These are phyloP conservation scores for Ephydatia muelleri DNA, from an alignment of 37 sponge, comb jelly and placozoan genomes.

Conservation along the genomic window DNA sequence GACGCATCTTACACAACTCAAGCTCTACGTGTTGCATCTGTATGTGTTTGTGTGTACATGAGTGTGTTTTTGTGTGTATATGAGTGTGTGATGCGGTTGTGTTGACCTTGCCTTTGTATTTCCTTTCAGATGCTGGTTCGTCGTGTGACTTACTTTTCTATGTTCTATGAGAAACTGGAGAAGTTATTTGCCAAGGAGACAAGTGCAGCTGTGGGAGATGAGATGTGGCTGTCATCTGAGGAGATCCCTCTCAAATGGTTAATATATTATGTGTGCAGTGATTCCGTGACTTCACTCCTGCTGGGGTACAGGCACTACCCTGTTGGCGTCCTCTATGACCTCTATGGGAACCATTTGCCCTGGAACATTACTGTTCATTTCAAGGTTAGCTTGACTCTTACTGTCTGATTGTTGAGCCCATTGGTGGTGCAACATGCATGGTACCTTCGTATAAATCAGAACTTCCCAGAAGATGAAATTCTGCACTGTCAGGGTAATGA, in stretches of 20 bases:
- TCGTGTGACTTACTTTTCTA: conserved; percentile 80
- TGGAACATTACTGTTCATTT: conserved; percentile 92
- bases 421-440: too few species aligned
- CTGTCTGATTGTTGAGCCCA: not conserved
- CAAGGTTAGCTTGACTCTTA: conserved; percentile 52
- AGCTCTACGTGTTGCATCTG: too few species aligned
- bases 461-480: conserved; percentile 77
- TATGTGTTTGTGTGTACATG: too few species aligned
- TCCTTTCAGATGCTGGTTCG: conserved; percentile 83
- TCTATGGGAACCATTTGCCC: conserved; percentile 63
- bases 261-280: not conserved
- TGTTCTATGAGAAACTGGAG: conserved; percentile 75
- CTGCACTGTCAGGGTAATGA: conserved; percentile 67
- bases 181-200: conserved; percentile 38
- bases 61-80: too few species aligned
- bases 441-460: conserved; percentile 48
- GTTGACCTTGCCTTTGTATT: too few species aligned
- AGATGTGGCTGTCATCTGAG: conserved; percentile 86
- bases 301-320: conserved; percentile 81
- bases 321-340: conserved; percentile 90
- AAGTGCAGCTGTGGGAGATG: conserved; percentile 40
- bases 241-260: conserved; percentile 88
- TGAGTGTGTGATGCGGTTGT: not conserved
- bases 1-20: too few species aligned
- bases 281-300: not conserved